These are phyloP conservation scores for Brachionus plicatilis DNA, from an alignment of 1,140 invertebrate genomes.

Conservation along the genomic window DNA sequence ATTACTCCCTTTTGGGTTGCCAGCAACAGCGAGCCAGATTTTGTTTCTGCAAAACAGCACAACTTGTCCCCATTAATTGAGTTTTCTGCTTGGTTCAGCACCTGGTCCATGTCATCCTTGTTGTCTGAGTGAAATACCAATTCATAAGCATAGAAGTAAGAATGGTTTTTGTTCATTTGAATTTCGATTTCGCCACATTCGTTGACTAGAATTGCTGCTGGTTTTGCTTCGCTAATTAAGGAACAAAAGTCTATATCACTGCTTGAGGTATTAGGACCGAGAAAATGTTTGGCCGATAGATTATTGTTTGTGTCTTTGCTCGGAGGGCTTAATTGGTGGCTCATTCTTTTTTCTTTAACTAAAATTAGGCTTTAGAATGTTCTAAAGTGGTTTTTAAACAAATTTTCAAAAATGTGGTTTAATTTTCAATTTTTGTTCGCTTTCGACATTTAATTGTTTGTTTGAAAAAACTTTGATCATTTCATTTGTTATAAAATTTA, in stretches of 20 bases:
- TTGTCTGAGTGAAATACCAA: slow-evolving; percentile 25
- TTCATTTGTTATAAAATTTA: neutral
- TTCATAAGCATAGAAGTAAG: slow-evolving; percentile 33
- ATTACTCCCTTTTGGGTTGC: slow-evolving; percentile 22
- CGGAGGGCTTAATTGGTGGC: neutral
- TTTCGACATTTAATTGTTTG: neutral
- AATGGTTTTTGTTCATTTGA: slow-evolving; percentile 40
- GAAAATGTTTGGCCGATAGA: neutral
- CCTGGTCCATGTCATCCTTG: slow-evolving; percentile 9
- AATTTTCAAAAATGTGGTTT: neutral
- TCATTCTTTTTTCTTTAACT: neutral
- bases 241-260: slow-evolving; percentile 35
- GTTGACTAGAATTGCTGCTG: slow-evolving; percentile 35
- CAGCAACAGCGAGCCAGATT: slow-evolving; percentile 4
- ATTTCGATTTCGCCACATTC: slow-evolving; percentile 39
- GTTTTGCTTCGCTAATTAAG: slow-evolving; percentile 37
- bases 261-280: neutral
- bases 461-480: neutral
- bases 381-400: neutral
- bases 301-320: slow-evolving; percentile 38
- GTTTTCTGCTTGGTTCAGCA: neutral
- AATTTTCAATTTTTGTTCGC: neutral
- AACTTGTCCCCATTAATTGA: neutral
- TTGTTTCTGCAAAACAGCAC: slow-evolving; percentile 30
- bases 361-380: neutral